Conservation (phyloP, 2,797 vertebrate species). For the Intellagama lesueurii region DNA sequence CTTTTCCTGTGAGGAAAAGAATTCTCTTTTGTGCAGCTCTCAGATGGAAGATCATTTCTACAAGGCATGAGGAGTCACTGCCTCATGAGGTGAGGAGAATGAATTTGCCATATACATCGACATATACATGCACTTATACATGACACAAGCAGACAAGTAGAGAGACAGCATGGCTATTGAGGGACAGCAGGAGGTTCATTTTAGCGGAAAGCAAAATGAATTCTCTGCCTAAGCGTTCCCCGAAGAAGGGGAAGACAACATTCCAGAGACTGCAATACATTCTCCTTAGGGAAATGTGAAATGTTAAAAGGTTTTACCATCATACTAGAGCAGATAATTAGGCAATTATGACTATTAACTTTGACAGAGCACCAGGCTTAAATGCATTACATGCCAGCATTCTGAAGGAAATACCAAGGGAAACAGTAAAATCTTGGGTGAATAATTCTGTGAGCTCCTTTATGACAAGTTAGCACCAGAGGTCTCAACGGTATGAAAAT, state of each 20-base stretch:
- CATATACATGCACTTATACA: slow-evolving; percentile 11
- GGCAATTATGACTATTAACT: slow-evolving; percentile 82
- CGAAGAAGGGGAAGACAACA: slow-evolving; percentile 72
- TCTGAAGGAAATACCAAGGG: slow-evolving; percentile 69
- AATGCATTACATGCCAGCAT: slow-evolving; percentile 74
- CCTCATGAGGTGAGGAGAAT: slow-evolving; percentile 3
- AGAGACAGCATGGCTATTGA: slow-evolving; percentile 60
- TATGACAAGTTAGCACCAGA: slow-evolving; percentile 57
- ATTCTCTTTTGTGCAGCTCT: neutral
- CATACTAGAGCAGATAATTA: slow-evolving; percentile 80
- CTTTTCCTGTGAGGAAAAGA: neutral
- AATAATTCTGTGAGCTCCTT: slow-evolving; percentile 63
- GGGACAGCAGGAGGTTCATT: slow-evolving; percentile 66
- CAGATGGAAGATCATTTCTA: neutral
- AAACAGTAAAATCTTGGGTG: slow-evolving; percentile 68
- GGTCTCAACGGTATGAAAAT: slow-evolving; percentile 54
- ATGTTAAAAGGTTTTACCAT: slow-evolving; percentile 81
- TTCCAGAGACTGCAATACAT: slow-evolving; percentile 72
- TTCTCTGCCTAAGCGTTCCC: slow-evolving; percentile 76
- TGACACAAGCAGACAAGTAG: slow-evolving; percentile 44
- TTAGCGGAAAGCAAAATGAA: slow-evolving; percentile 73
- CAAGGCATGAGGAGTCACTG: slow-evolving; percentile 3
- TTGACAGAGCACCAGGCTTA: slow-evolving; percentile 79
- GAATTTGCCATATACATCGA: slow-evolving; percentile 35
- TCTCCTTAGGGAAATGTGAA: slow-evolving; percentile 77